Base-by-base conservation (phyloP, 2,113 vertebrate genomes). In the Marmota flaviventris region DNA sequence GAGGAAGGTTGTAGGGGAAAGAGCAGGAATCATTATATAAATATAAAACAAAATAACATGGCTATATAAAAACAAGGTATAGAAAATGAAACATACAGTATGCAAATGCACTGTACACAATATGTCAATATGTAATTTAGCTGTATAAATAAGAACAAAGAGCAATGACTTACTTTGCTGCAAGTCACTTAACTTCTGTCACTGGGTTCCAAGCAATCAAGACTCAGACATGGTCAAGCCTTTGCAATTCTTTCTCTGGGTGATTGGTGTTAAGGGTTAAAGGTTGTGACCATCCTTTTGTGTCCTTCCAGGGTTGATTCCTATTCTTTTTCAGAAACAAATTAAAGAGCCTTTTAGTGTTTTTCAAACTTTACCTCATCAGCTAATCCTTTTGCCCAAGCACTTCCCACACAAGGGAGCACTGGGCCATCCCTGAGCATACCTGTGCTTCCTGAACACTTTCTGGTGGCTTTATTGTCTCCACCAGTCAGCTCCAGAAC, bases 21-120 rank as follows among this genome's bases (percentile, higher is more conserved):
- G 3, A 27, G 14, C 22, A 45, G 8, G 34, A 5, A 51, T 18
- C 39, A 11, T 42, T 39, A 14, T 75, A 1, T 37, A 53, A 58
- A 73, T 14, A 56, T 72, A 63, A 51, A 87, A 29, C 9, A 17
- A 51, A 78, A 37, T 7, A 29, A 22, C 4, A n/a, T 18, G 48
- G 8, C 39, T 14, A 11, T 34, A 0, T 58, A 24, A 45, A 63
- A 34, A 8, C 6, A 22, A 0, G 13, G 2, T n/a, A 22, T n/a
- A 37, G 65, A 42, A 94, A 65, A 22, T 67, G 29, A 34, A 53
- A 13, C 34, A 8, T 67, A 9, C 11, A 6, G 8, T 0, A 4
- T 63, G 14, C 34, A 12, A 3, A 37, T 37, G 4, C 3, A 22
- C 0, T 32, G 5, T 22, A 1, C 7, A 5, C 5, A 27, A 0